Percentiles rank a stretch among this genome's conserved stretches.
phyloP scores from a whole-genome alignment of 2,113 vertebrate species.

The Pteropus alecto region DNA sequence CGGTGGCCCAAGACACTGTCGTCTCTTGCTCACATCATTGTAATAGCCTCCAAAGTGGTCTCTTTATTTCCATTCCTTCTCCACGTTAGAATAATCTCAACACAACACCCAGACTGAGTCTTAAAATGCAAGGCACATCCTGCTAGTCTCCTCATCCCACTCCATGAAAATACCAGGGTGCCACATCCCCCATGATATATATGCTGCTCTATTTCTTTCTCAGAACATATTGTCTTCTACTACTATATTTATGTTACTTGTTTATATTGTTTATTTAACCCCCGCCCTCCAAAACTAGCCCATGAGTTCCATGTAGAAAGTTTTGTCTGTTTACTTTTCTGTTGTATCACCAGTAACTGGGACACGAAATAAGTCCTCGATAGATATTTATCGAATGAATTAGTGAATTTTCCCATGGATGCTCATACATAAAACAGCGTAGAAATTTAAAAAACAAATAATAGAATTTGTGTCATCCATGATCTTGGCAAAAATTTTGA shows the following conservation, averaged over 20 bases:
- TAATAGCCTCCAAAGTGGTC: neutral
- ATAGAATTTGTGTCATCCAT: neutral
- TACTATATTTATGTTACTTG: neutral
- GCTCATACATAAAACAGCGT: neutral
- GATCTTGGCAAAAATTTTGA: neutral
- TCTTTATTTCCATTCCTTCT: neutral
- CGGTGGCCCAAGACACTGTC: neutral
- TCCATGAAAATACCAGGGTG: neutral
- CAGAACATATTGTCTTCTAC: neutral
- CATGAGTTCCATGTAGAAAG: neutral
- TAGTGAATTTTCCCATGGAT: neutral
- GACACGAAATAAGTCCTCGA: neutral
- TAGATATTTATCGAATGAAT: neutral
- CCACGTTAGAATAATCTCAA: neutral
- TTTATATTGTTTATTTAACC: neutral
- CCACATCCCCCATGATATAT: accelerated
- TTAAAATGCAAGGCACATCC: neutral
- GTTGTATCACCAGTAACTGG: neutral
- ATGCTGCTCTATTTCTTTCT: neutral
- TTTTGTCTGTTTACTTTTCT: neutral
- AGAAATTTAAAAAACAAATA: neutral
- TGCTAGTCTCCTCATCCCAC: neutral
- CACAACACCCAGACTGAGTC: neutral
- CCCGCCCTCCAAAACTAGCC: neutral
- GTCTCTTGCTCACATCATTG: neutral